A percentile compares a stretch with the other conserved stretches of the same genome.
Evolutionary conservation across 35 echinoderm and acorn worm genomes (phyloP).

Genomic region (Patiria miniata): DNA sequence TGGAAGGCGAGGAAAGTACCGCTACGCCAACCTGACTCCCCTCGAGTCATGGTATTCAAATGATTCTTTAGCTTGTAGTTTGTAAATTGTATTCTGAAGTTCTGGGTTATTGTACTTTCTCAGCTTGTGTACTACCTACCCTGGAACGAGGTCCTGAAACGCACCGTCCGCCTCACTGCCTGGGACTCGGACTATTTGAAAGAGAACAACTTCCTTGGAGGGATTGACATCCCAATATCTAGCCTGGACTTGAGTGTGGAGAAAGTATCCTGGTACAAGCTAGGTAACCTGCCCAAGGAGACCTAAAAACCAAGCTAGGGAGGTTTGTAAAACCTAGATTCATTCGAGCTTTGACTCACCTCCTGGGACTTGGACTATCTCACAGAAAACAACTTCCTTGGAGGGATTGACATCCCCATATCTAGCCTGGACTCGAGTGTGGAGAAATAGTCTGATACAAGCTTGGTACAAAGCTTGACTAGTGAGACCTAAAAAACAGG

Average conservation of each 20-base stretch:
- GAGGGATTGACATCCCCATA: constrained; percentile 74
- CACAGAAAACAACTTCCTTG: constrained; percentile 90
- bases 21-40: no score
- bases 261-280: constrained; percentile 71
- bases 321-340: no score
- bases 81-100: no score
- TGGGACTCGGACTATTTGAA: constrained; percentile 94
- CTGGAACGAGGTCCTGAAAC: constrained; percentile 46
- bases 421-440: constrained; percentile 56
- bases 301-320: not conserved
- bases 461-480: constrained; percentile 63
- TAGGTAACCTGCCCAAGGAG: constrained; percentile 50
- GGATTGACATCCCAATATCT: constrained; percentile 66
- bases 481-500: not conserved
- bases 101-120: not conserved
- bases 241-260: constrained; percentile 66
- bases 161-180: constrained; percentile 77
- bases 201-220: constrained; percentile 89
- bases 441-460: constrained; percentile 75
- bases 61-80: no score
- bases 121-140: constrained; percentile 79
- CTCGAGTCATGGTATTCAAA: no score
- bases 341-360: no score
- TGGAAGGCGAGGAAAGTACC: no score
- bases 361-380: constrained; percentile 89